Base-by-base conservation (phyloP, 2,888 invertebrate genomes). In the Cantharis rustica region DNA sequence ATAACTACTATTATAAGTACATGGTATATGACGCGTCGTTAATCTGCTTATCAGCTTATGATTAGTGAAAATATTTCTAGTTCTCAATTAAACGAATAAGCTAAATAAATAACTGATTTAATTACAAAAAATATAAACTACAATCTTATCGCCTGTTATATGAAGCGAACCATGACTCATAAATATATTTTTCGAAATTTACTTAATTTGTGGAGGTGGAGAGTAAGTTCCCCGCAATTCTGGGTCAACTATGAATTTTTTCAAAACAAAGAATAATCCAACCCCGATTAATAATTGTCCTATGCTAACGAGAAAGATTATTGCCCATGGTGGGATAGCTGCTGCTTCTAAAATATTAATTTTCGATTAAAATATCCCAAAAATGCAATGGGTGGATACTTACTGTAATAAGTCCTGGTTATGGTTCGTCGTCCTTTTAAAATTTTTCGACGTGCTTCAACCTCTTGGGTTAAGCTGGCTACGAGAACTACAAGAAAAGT, bases 381-480 rank as follows among this genome's bases (percentile, higher is more conserved):
- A 66, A 16, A 10, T 20, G 61, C 13, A 47, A 69, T 27, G 61
- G 61, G 68, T 23, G 63, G 62, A 71, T 75, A 92, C 95, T 94
- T 90, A 95, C 95, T 91, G 85, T 94, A 94, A 86, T 95, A 95
- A 77, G 91, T 91, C 79, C 95, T 91, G 2, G 93, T 95, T 84
- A 95, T 91, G 11, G 95, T 93, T 88, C 94, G 93, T 80, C 95
- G 90, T 73, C 95, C 95, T 83, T 94, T 90, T 63, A 95, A 89
- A 84, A 96, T 94, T 86, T 94, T 95, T 83, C 95, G 90, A 84
- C 95, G 91, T 11, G 92, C 95, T 86, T 95, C 95, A 20, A 91
- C 91, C 88, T 95, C 94, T 84, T 92, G 92, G 81, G 93, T 90
- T 68, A 93, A 89, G 27, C 86, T 76, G 47, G 93, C 90, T 78